Evolutionary conservation across 1,140 invertebrate genomes (phyloP).

Genomic region (Gonatopus flavifemur): DNA sequence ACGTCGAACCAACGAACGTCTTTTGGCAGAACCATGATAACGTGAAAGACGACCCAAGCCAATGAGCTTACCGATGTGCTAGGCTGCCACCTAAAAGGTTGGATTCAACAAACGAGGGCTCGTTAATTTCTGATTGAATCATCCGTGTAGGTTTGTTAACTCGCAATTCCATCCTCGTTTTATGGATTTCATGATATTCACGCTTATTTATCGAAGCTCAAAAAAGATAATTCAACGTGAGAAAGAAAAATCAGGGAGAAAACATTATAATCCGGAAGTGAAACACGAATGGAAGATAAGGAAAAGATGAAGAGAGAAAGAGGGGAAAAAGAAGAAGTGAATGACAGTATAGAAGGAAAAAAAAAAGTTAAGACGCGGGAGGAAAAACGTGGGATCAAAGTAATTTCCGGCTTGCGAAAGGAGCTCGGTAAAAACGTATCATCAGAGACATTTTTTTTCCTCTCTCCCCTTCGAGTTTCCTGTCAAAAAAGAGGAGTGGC

Average conservation of each 20-base stretch:
- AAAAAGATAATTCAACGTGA: background rate
- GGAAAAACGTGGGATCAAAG: too few species aligned
- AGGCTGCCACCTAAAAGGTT: too few species aligned
- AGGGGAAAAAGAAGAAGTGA: too few species aligned
- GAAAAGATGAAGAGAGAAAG: background rate
- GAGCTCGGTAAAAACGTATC: background rate
- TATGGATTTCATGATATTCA: background rate
- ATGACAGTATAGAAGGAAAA: background rate
- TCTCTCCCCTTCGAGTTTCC: background rate
- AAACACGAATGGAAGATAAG: background rate
- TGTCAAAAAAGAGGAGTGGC: background rate
- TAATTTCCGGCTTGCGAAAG: too few species aligned
- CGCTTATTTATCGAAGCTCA: constrained; percentile 1
- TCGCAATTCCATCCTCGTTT: too few species aligned
- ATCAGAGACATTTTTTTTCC: background rate
- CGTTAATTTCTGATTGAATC: too few species aligned
- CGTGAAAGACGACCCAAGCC: background rate
- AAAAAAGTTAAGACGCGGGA: background rate
- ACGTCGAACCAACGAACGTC: background rate
- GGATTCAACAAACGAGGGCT: too few species aligned
- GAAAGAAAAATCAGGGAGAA: background rate
- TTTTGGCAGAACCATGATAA: background rate
- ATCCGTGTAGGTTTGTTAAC: too few species aligned
- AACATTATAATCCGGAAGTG: background rate
- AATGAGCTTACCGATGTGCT: too few species aligned